Evolutionary conservation across 2,797 vertebrate genomes (phyloP), one percentile per base, ranked within the genome.

Genomic region (Chaetophractus vellerosus): DNA sequence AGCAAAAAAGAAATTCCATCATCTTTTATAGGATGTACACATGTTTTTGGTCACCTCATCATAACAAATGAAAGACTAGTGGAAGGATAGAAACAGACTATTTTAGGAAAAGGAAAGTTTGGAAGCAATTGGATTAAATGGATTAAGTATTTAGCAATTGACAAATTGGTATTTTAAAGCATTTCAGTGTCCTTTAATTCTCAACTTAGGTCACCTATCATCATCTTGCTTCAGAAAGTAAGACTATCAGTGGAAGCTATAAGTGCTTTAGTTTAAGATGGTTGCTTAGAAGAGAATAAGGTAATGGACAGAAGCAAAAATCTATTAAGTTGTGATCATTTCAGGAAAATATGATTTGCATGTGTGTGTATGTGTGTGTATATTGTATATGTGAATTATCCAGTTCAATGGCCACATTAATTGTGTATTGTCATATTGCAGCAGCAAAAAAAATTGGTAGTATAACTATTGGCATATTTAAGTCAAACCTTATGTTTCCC

Each of bases 141-240:
- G 9, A 78, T 81, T 24, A 91, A 41, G 50, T 52, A 12, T 57
- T 74, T 41, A 81, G 16, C 36, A 26, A 16, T 81, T 59, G 26
- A 74, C 10, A 85, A 78, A 85, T n/a, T 38, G 31, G 2, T 63
- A 38, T 74, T 88, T 93, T 45, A 81, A 90, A 93, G 33, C 28
- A 92, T 74, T 63, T 74, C 26, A 9, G 69, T 79, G 7, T 72
- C 75, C 36, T 87, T 95, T 91, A 95, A 81, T 94, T 78, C 21
- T 83, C 21, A 89, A 52, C 4, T 64, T 45, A 36, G 14, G 41
- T 91, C n/a, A 31, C n/a, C 45, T 28, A 52, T 95, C 10, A 72
- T 79, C 50, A 48, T 52, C 21, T 59, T 69, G 9, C 68, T 81
- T 90, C 68, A 71, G 26, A 59, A 90, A 92, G 3, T 71, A 61